These are phyloP conservation scores for Poeciliopsis occidentalis DNA, from an alignment of 2,113 vertebrate genomes.

Conservation along the genomic window DNA sequence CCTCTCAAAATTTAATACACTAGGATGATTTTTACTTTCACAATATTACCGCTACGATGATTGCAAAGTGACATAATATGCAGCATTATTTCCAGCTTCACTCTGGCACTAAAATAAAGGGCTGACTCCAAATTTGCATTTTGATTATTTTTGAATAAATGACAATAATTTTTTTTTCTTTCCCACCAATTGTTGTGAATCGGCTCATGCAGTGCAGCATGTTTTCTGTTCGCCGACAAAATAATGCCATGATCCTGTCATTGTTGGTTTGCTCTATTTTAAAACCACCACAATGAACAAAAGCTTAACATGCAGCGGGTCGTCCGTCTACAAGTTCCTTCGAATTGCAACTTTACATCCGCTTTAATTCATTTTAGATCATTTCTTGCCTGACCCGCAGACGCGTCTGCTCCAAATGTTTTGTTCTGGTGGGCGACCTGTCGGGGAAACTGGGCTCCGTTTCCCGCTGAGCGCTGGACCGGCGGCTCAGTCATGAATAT, in stretches of 20 bases:
- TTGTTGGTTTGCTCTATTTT: neutral
- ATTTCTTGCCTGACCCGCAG: conserved; percentile 25
- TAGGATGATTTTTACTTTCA: too few species aligned
- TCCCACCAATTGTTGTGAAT: too few species aligned
- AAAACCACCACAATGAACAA: neutral
- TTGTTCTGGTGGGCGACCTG: conserved; percentile 28
- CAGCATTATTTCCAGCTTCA: too few species aligned
- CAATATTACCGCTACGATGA: too few species aligned
- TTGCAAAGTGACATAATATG: too few species aligned
- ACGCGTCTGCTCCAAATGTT: conserved; percentile 25
- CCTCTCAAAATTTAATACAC: too few species aligned
- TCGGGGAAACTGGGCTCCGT: conserved; percentile 20
- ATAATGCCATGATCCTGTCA: neutral
- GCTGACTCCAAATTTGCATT: too few species aligned
- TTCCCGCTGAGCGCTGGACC: conserved; percentile 35
- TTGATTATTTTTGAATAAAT: too few species aligned
- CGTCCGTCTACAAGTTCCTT: too few species aligned
- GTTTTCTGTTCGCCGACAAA: neutral
- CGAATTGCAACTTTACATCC: conserved; percentile 4
- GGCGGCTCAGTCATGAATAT: conserved; percentile 44
- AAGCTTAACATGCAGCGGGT: neutral
- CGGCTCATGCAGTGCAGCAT: too few species aligned
- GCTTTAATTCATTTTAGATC: conserved; percentile 5
- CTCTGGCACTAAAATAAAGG: too few species aligned
- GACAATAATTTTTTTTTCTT: too few species aligned